Evolutionary conservation across 2,888 invertebrate species (phyloP).

Genomic region (Scaptomyza tumidula): DNA sequence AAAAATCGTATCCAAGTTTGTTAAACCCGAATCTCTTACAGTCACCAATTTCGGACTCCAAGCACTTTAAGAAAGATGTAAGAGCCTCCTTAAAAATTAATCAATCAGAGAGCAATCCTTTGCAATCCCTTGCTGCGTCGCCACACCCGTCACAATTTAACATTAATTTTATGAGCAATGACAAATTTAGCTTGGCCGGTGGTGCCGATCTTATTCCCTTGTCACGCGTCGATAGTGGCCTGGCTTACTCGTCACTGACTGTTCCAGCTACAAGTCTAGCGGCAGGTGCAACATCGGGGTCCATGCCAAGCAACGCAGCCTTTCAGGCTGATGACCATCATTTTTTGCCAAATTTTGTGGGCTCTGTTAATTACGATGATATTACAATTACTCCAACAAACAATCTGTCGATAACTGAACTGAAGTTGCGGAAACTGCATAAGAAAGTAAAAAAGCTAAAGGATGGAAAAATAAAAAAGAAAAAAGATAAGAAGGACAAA

Average conservation of each 20-base stretch:
- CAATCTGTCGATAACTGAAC: slow-evolving; percentile 30
- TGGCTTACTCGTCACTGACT: slow-evolving; percentile 70
- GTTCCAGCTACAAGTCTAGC: slow-evolving; percentile 71
- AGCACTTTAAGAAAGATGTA: slow-evolving; percentile 38
- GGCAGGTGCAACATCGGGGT: slow-evolving; percentile 51
- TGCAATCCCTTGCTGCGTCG: slow-evolving; percentile 2
- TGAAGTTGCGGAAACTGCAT: slow-evolving; percentile 85
- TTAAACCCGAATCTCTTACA: slow-evolving; percentile 8
- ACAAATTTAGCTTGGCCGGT: slow-evolving; percentile 77
- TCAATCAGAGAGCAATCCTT: slow-evolving; percentile 21
- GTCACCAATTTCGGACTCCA: slow-evolving; percentile 10
- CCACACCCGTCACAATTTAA: slow-evolving; percentile 42
- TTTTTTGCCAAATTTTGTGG: slow-evolving; percentile 27
- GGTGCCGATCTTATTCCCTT: slow-evolving; percentile 82
- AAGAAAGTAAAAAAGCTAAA: slow-evolving; percentile 89
- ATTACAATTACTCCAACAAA: slow-evolving; percentile 62
- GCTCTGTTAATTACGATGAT: slow-evolving; percentile 53
- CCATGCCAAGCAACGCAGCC: background rate
- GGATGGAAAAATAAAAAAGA: slow-evolving; percentile 88
- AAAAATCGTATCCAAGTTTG: slow-evolving; percentile 6
- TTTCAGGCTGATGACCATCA: slow-evolving; percentile 18
- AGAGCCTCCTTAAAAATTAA: slow-evolving; percentile 30
- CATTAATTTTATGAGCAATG: slow-evolving; percentile 59
- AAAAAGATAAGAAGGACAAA: slow-evolving; percentile 89
- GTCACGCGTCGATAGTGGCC: slow-evolving; percentile 60